Percentiles rank a stretch among this genome's conserved stretches.
phyloP scores from a whole-genome alignment of 2,888 invertebrate species.

The Euspilapteryx auroguttella region DNA sequence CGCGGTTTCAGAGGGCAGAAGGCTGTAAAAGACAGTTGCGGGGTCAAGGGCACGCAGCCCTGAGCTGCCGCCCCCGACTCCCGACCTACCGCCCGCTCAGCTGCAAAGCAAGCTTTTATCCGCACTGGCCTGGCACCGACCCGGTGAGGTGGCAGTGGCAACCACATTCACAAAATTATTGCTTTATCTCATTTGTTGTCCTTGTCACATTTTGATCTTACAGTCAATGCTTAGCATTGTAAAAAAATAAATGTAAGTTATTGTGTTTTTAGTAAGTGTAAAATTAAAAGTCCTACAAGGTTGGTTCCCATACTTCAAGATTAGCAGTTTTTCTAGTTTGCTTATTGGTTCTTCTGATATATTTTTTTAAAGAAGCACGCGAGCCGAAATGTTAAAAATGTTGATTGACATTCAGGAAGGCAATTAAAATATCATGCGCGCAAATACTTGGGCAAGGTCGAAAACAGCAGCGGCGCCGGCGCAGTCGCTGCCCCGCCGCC shows the following conservation, averaged over 20 bases:
- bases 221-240: no score
- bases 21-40: no score
- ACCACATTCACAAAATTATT: conserved; percentile 20
- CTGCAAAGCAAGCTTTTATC: no score
- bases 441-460: conserved; percentile 18
- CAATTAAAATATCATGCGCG: conserved; percentile 28
- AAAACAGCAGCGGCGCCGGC: conserved; percentile 46
- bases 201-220: conserved; percentile 1
- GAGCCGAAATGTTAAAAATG: no score
- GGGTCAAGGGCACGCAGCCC: conserved; percentile 16
- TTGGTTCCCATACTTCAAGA: no score
- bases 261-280: no score
- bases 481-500: conserved; percentile 7
- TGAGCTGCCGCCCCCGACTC: conserved; percentile 14
- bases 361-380: no score
- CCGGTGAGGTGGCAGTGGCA: no score
- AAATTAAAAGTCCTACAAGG: no score
- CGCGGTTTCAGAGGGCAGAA: no score
- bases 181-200: conserved; percentile 13
- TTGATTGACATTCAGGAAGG: conserved; percentile 33
- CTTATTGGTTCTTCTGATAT: neutral
- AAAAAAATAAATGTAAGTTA: no score
- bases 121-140: no score
- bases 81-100: conserved; percentile 12
- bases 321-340: neutral